A percentile compares a stretch with the other conserved stretches of the same genome.
These are phyloP conservation scores for Sebastes oblongus DNA, from an alignment of 2,797 vertebrate genomes.

Conservation along the genomic window DNA sequence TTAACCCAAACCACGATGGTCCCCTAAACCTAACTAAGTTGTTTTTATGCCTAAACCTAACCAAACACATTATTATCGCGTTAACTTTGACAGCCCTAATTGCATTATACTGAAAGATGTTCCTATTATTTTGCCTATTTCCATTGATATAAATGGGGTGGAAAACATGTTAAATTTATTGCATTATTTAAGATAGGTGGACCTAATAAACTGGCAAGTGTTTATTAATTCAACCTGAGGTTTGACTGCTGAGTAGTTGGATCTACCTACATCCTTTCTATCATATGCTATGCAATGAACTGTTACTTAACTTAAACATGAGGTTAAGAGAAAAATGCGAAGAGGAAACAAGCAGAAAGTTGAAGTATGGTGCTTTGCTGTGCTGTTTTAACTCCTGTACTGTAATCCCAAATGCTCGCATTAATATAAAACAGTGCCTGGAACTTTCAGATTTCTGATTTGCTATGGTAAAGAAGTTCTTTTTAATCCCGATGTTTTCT, in stretches of 20 bases:
- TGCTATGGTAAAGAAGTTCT: not conserved
- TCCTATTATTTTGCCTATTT: not conserved
- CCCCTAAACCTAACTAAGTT: no score
- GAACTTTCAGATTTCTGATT: not conserved
- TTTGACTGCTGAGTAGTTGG: constrained; percentile 22
- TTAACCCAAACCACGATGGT: no score
- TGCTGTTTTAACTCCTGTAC: not conserved
- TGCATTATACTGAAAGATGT: not conserved
- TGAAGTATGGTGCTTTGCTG: not conserved
- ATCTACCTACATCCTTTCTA: constrained; percentile 18
- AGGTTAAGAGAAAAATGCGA: not conserved
- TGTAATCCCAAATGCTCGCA: not conserved
- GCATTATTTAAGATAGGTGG: not conserved
- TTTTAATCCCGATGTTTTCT: not conserved
- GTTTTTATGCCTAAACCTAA: no score
- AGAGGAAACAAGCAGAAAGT: not conserved
- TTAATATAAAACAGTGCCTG: constrained; percentile 2
- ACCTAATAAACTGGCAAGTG: not conserved
- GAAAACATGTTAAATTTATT: not conserved
- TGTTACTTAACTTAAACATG: not conserved
- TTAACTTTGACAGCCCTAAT: no score
- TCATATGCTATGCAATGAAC: constrained; percentile 18
- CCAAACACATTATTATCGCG: no score
- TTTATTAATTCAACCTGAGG: constrained; percentile 15
- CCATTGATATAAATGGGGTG: not conserved